A percentile compares a stretch with the other conserved stretches of the same genome.
Conservation (phyloP, 2,113 vertebrate genomes). For the Irena cyanogastra region DNA sequence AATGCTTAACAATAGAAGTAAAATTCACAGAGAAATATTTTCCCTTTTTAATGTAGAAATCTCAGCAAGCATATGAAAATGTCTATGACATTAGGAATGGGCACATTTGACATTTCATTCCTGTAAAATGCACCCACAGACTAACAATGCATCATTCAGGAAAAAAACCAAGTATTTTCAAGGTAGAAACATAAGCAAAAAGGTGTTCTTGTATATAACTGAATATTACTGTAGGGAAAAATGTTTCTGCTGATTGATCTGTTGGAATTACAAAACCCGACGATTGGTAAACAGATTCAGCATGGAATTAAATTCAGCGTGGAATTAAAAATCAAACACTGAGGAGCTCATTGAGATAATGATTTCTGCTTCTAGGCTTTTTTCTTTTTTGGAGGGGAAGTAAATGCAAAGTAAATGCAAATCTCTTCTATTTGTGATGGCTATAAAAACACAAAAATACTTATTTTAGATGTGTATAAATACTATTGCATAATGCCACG, state of each 20-base stretch:
- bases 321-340: slow-evolving; percentile 14
- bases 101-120: not conserved
- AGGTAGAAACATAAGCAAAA: not conserved
- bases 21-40: not conserved
- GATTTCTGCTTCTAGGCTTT: not conserved
- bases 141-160: not conserved
- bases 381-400: not conserved
- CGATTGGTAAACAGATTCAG: not conserved
- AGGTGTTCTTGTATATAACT: not conserved
- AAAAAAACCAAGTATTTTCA: not conserved
- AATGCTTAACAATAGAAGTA: not conserved
- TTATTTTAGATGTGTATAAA: not conserved
- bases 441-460: not conserved
- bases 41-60: not conserved
- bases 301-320: not conserved
- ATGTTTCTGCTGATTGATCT: not conserved
- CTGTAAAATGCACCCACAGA: not conserved
- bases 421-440: not conserved
- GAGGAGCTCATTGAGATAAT: not conserved
- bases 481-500: not conserved
- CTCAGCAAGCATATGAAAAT: not conserved
- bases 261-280: not conserved
- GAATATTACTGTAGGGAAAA: not conserved
- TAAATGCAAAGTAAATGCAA: not conserved
- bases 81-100: not conserved